These are phyloP conservation scores for Crossaster papposus DNA, from an alignment of 53 echinoderm and acorn worm species.

Conservation along the genomic window DNA sequence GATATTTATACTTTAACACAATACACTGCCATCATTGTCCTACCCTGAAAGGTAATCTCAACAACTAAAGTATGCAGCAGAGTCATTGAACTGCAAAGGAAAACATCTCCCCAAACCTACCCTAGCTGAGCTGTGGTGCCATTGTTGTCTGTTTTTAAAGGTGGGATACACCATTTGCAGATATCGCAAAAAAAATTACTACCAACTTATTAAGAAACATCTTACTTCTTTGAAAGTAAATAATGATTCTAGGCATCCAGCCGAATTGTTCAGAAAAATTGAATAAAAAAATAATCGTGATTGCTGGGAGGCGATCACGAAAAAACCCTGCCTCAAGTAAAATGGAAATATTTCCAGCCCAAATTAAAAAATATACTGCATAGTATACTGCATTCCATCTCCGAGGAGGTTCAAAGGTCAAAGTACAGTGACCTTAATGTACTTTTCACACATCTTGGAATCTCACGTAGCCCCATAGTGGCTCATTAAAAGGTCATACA, in stretches of 20 bases:
- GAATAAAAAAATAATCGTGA: too few relatives aligned
- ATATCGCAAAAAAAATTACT: too few relatives aligned
- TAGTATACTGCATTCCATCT: neutral
- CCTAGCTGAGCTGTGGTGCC: neutral
- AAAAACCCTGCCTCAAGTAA: too few relatives aligned
- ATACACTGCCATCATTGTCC: neutral
- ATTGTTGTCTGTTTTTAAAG: neutral
- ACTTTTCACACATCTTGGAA: neutral
- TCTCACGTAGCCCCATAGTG: neutral
- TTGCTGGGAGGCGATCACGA: too few relatives aligned
- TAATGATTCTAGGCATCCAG: too few relatives aligned
- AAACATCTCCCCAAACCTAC: neutral
- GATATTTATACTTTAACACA: neutral
- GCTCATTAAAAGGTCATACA: neutral
- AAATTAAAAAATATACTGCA: too few relatives aligned
- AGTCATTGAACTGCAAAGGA: slow-evolving; percentile 6
- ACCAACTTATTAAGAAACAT: too few relatives aligned
- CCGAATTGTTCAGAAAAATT: too few relatives aligned
- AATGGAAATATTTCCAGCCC: too few relatives aligned
- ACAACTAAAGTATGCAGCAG: neutral
- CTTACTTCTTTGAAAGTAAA: too few relatives aligned
- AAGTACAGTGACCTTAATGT: neutral
- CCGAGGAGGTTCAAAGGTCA: neutral
- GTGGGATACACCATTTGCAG: too few relatives aligned
- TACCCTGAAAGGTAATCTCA: neutral